phyloP scores from a whole-genome alignment of 1,140 invertebrate genomes.

The Micrasema minimum region DNA sequence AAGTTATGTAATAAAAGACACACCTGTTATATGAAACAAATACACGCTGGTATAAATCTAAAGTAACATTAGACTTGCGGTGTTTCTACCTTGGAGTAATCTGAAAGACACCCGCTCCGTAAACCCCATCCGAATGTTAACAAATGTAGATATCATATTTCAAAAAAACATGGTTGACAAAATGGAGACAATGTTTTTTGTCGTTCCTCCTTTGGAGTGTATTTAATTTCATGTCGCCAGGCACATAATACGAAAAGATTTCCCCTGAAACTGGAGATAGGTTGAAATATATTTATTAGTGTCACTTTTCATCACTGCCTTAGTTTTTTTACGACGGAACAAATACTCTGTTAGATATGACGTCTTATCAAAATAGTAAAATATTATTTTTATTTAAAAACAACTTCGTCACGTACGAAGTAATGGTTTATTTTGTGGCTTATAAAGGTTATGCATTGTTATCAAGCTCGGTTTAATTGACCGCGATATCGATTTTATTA shows the following conservation, averaged over 20 bases:
- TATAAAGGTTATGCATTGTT: no score
- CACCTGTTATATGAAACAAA: constrained; percentile 23
- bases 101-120: constrained; percentile 24
- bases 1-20: constrained; percentile 21
- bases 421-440: no score
- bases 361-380: no score
- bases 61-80: constrained; percentile 29
- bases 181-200: constrained; percentile 41
- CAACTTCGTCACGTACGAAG: no score
- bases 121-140: constrained; percentile 36
- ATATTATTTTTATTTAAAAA: no score
- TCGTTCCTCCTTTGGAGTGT: constrained; percentile 33
- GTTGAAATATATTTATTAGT: constrained; percentile 36
- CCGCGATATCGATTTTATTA: no score
- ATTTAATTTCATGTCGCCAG: constrained; percentile 42
- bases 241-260: constrained; percentile 42
- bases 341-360: no score
- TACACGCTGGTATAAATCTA: constrained; percentile 15
- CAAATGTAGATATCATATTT: constrained; percentile 42
- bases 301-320: constrained; percentile 38
- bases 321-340: background rate
- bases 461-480: no score
- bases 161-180: constrained; percentile 46
- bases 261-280: constrained; percentile 40
- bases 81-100: no score